phyloP scores from a whole-genome alignment of 2,888 invertebrate genomes.

The Allophyes oxyacanthae region DNA sequence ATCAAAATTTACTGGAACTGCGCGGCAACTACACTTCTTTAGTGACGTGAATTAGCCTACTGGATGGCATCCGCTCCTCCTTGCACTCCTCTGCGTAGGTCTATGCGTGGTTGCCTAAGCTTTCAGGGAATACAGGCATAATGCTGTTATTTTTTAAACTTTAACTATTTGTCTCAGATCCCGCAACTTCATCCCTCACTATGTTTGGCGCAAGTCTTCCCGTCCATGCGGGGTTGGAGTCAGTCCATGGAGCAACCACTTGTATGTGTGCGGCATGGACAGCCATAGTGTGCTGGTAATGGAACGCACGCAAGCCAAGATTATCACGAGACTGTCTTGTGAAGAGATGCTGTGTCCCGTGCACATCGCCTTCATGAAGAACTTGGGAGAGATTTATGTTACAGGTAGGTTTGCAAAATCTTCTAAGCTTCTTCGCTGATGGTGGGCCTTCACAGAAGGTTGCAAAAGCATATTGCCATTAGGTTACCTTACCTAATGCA shows the following conservation, averaged over 20 bases:
- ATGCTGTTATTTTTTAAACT: too few relatives aligned
- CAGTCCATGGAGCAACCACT: constrained; percentile 90
- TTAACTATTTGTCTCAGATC: constrained; percentile 71
- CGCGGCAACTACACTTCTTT: too few relatives aligned
- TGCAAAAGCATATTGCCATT: too few relatives aligned
- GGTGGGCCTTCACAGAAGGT: too few relatives aligned
- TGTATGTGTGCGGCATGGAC: constrained; percentile 91
- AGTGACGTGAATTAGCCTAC: too few relatives aligned
- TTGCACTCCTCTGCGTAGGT: too few relatives aligned
- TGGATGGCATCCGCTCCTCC: too few relatives aligned
- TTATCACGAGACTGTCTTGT: constrained; percentile 85
- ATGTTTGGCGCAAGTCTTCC: constrained; percentile 88
- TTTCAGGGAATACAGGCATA: too few relatives aligned
- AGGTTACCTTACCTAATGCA: too few relatives aligned
- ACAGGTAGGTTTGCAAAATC: constrained; percentile 76
- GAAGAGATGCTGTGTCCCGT: constrained; percentile 90
- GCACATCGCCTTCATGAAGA: constrained; percentile 89
- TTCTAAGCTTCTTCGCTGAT: too few relatives aligned
- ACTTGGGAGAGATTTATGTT: constrained; percentile 89
- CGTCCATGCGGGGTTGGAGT: constrained; percentile 92
- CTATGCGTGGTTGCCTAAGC: too few relatives aligned
- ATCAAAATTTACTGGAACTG: too few relatives aligned
- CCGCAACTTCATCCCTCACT: constrained; percentile 86
- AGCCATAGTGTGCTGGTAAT: constrained; percentile 89
- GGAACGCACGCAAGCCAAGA: constrained; percentile 83